These are phyloP conservation scores for Agelaius tricolor DNA, from an alignment of 2,113 vertebrate species.

Conservation along the genomic window DNA sequence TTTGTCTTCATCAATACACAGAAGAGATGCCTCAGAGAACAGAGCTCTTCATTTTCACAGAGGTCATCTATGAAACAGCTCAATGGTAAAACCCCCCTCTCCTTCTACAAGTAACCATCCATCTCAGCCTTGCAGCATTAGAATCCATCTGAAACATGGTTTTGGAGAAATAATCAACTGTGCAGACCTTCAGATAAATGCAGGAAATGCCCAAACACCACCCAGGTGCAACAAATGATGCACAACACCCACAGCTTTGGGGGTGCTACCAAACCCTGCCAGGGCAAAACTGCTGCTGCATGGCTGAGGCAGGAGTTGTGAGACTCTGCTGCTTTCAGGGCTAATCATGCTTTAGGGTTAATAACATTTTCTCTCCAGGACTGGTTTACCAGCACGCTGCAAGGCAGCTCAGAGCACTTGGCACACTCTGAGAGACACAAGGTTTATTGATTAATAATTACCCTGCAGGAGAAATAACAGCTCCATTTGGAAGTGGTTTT, in stretches of 20 bases:
- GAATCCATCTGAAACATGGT: neutral
- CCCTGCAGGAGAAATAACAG: neutral
- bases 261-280: neutral
- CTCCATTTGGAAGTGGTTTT: neutral
- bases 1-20: neutral
- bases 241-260: neutral
- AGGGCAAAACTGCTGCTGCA: neutral
- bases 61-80: neutral
- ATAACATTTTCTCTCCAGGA: neutral
- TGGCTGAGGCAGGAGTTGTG: neutral
- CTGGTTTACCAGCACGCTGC: neutral
- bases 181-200: neutral
- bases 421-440: neutral
- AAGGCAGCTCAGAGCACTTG: neutral
- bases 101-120: neutral
- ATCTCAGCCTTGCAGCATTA: neutral
- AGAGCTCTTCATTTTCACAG: neutral
- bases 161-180: neutral
- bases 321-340: neutral
- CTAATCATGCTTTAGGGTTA: neutral
- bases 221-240: neutral
- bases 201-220: neutral
- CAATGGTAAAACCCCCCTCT: neutral
- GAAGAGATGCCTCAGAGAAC: neutral
- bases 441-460: conserved; percentile 43